These are phyloP conservation scores for Xanthia togata DNA, from an alignment of 2,888 invertebrate species.

Conservation along the genomic window DNA sequence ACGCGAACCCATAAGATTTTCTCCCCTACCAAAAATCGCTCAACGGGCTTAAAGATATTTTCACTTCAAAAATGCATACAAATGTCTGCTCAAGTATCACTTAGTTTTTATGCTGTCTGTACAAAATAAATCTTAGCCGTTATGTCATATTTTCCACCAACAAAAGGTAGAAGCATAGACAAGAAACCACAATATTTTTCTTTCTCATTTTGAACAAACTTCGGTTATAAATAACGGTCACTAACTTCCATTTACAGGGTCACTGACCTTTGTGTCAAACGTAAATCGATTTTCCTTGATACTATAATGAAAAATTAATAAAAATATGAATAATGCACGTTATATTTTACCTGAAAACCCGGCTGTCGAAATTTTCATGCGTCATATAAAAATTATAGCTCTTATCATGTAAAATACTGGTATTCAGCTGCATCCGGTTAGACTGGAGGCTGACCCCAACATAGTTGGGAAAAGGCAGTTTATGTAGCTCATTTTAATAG, in stretches of 20 bases:
- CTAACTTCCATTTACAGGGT: constrained; percentile 15
- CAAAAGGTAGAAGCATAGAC: constrained; percentile 2
- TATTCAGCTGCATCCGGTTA: too few species aligned
- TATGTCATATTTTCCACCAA: constrained; percentile 9
- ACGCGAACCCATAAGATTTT: too few species aligned
- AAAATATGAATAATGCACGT: constrained; percentile 19
- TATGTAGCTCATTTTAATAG: constrained; percentile 31
- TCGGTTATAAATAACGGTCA: constrained; percentile 14
- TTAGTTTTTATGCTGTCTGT: constrained; percentile 5
- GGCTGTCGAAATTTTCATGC: constrained; percentile 39
- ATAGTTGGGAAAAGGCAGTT: constrained; percentile 1
- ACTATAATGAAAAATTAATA: constrained; percentile 33
- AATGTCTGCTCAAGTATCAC: not conserved
- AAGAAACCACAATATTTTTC: constrained; percentile 34
- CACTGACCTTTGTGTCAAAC: constrained; percentile 35
- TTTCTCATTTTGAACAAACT: constrained; percentile 27
- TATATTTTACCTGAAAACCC: constrained; percentile 44
- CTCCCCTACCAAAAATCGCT: too few species aligned
- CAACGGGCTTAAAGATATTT: too few species aligned
- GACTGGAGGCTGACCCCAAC: too few species aligned
- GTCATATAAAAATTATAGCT: constrained; percentile 36
- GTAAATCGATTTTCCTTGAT: constrained; percentile 24
- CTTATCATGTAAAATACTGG: not conserved
- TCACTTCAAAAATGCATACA: too few species aligned
- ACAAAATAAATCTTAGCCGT: constrained; percentile 25